A percentile compares a stretch with the other conserved stretches of the same genome.
Evolutionary conservation across 2,797 vertebrate species (phyloP).

Genomic region (Enteromius radiatus): DNA sequence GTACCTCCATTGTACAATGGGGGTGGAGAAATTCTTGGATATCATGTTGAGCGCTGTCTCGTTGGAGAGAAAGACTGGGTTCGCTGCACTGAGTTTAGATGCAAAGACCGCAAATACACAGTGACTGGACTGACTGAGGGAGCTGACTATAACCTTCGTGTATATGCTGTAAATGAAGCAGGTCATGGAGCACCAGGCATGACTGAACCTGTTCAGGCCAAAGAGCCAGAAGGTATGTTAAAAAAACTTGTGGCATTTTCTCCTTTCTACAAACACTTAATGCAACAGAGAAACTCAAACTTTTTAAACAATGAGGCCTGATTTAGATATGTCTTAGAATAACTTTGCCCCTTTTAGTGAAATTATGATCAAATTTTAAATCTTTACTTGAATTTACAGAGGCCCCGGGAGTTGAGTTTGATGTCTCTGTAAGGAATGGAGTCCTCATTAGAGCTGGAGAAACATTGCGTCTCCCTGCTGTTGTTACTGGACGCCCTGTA

Average conservation of each 20-base stretch:
- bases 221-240: slow-evolving; percentile 90
- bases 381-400: slow-evolving; percentile 74
- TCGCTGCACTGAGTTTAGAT: slow-evolving; percentile 91
- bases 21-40: slow-evolving; percentile 95
- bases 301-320: not conserved
- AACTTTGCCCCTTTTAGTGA: not conserved
- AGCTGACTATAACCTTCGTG: slow-evolving; percentile 91
- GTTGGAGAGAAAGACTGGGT: slow-evolving; percentile 92
- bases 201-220: slow-evolving; percentile 88
- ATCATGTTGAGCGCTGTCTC: slow-evolving; percentile 86
- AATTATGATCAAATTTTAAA: slow-evolving; percentile 13
- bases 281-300: not conserved
- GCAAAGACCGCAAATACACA: slow-evolving; percentile 88
- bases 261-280: not conserved
- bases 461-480: slow-evolving; percentile 88
- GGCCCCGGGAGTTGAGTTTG: slow-evolving; percentile 87
- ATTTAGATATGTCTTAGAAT: not conserved
- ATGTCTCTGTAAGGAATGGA: slow-evolving; percentile 87
- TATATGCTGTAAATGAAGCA: slow-evolving; percentile 90
- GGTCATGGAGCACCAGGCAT: slow-evolving; percentile 93
- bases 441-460: slow-evolving; percentile 92
- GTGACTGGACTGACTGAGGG: slow-evolving; percentile 92
- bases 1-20: slow-evolving; percentile 91
- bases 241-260: not conserved
- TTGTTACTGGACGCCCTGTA: slow-evolving; percentile 88